Evolutionary conservation across 2,113 vertebrate genomes (phyloP), one percentile per base, ranked within the genome.

Genomic region (Cottus gobio): DNA sequence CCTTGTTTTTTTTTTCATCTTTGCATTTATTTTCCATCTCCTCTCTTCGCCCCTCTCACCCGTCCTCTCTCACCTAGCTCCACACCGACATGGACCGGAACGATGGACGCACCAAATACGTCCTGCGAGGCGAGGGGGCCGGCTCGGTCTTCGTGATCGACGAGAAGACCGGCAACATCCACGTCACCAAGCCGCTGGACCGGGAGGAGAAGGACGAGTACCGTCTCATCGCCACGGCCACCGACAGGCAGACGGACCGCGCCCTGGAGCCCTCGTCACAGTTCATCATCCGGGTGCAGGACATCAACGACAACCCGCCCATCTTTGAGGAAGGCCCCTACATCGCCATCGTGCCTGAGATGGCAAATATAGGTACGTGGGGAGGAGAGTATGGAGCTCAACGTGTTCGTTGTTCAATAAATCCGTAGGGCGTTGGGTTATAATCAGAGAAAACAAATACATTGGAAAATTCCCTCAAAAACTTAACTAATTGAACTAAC

Each of bases 241-340:
- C 96, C 67, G 97, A 97, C 91, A 95, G 95, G 75, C 95, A 96
- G 80, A 97, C 97, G 0, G 96, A 96, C 83, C 96, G 96, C 12
- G 95, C 97, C 82, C 92, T 98, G 87, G 97, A 98, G 90, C 97
- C 97, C 6, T 96, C 97, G 0, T 98, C 97, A 5, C 96, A 97
- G 90, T 98, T 98, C 88, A 95, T 98, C 90, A 97, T 98, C 90
- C 96, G 97, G 77, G 97, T 97, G 84, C 96, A 97, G 84, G 97
- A 97, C 94, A 97, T 97, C 94, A 97, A 97, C 37, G 97, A 98
- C 95, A 97, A 97, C 80, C 96, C 96, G 1, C 97, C 97, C 6
- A 44, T 97, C 73, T 98, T 97, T 82, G 95, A 96, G 13, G 95
- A 96, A 0, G 96, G 95, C 30, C 96, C 97, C 73, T 97, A 97